These are phyloP conservation scores for Popillia japonica DNA, from an alignment of 1,140 invertebrate genomes.

Conservation along the genomic window DNA sequence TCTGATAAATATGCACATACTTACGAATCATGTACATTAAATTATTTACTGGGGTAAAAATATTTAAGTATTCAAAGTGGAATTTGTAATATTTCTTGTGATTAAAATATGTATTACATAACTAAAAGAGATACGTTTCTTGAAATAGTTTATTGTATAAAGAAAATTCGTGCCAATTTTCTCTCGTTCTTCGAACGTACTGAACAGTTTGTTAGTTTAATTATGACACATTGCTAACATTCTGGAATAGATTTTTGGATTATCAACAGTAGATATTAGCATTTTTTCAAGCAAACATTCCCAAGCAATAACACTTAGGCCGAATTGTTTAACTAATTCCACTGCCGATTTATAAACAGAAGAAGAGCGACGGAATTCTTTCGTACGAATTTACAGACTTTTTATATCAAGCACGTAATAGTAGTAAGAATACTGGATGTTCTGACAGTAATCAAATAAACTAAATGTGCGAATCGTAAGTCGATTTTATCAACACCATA, in stretches of 20 bases:
- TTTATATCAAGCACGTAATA: conserved; percentile 9
- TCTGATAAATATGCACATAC: too few relatives aligned
- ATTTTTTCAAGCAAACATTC: conserved; percentile 7
- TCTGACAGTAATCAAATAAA: conserved; percentile 21
- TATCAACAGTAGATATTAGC: conserved; percentile 4
- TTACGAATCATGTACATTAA: neutral
- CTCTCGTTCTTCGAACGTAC: neutral
- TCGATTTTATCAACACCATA: conserved; percentile 25
- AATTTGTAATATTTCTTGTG: neutral
- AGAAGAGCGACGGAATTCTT: neutral
- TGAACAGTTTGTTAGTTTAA: conserved; percentile 32
- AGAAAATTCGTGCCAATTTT: conserved; percentile 15
- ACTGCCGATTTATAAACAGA: conserved; percentile 18
- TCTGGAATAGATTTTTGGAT: neutral
- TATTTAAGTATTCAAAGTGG: neutral
- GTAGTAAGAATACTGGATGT: neutral
- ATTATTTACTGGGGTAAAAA: neutral
- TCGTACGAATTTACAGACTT: neutral
- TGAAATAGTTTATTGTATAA: neutral
- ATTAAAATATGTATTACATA: neutral
- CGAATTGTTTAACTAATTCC: conserved; percentile 19
- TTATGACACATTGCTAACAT: conserved; percentile 24
- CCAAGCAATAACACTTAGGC: conserved; percentile 22
- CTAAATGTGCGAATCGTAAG: conserved; percentile 8
- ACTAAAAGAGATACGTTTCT: neutral